Evolutionary conservation across 1,140 invertebrate genomes (phyloP).

Genomic region (Popillia japonica): DNA sequence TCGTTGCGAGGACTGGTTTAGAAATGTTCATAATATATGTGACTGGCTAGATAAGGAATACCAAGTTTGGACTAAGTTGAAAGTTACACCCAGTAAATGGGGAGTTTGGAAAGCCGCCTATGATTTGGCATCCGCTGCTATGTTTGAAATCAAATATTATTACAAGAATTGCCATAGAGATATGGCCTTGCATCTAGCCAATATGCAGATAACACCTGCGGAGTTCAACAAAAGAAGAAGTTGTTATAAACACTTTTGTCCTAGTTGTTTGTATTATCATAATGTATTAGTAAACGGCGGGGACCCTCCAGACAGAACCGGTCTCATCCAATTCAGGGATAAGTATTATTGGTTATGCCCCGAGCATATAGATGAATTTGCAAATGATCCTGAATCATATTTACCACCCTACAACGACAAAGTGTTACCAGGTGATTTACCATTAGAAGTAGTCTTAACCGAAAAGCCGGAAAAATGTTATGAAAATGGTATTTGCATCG

Average conservation of each 20-base stretch:
- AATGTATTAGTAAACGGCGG: slow-evolving; percentile 59
- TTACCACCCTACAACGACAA: slow-evolving; percentile 55
- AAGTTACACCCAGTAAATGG: slow-evolving; percentile 62
- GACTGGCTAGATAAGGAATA: slow-evolving; percentile 63
- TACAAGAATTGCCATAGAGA: slow-evolving; percentile 48
- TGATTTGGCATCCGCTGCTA: slow-evolving; percentile 52
- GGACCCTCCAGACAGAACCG: slow-evolving; percentile 62
- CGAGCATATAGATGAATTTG: slow-evolving; percentile 62
- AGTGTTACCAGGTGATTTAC: slow-evolving; percentile 62
- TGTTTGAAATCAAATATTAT: slow-evolving; percentile 54
- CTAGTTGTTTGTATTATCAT: slow-evolving; percentile 62
- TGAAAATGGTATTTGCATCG: slow-evolving; percentile 65
- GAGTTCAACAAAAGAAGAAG: slow-evolving; percentile 64
- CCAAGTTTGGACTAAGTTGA: slow-evolving; percentile 60
- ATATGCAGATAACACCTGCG: slow-evolving; percentile 60
- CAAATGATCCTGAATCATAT: slow-evolving; percentile 58
- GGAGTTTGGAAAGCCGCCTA: slow-evolving; percentile 61
- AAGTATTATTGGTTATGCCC: slow-evolving; percentile 68
- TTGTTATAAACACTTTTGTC: slow-evolving; percentile 64
- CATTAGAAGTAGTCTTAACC: slow-evolving; percentile 59
- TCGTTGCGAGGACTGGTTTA: slow-evolving; percentile 61
- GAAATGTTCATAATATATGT: slow-evolving; percentile 55
- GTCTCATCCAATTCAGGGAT: slow-evolving; percentile 64
- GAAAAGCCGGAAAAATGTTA: slow-evolving; percentile 58
- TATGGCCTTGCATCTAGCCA: slow-evolving; percentile 53